Evolutionary conservation across 2,797 vertebrate genomes (phyloP).

Genomic region (Lycodopsis pacificus): DNA sequence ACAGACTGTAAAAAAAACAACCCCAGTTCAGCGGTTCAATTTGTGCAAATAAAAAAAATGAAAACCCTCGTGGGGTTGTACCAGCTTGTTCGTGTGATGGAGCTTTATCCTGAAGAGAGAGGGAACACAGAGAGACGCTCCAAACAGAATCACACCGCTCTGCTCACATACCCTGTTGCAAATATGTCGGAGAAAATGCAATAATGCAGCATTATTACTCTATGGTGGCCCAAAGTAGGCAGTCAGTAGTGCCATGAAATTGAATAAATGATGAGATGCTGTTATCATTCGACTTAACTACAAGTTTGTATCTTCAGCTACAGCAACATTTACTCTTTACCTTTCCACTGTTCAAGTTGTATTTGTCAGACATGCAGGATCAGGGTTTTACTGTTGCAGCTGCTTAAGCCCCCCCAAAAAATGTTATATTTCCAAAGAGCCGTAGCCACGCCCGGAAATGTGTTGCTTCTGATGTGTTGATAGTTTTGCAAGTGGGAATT

Average conservation of each 20-base stretch:
- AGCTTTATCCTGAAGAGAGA: slow-evolving; percentile 21
- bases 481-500: slow-evolving; percentile 22
- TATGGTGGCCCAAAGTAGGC: not conserved
- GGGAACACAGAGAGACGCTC: slow-evolving; percentile 26
- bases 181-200: not conserved
- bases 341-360: too few species aligned
- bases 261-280: not conserved
- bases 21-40: slow-evolving; percentile 15
- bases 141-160: slow-evolving; percentile 15
- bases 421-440: not conserved
- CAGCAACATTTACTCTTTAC: too few species aligned
- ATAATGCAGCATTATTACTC: not conserved
- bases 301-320: not conserved
- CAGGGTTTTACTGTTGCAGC: not conserved
- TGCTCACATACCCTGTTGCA: slow-evolving; percentile 12
- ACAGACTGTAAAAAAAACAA: not conserved
- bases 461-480: slow-evolving; percentile 5
- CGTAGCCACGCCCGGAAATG: not conserved
- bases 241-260: not conserved
- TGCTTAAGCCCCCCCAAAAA: not conserved
- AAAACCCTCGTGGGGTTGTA: slow-evolving; percentile 17
- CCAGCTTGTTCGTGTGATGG: slow-evolving; percentile 17
- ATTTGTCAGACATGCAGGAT: slow-evolving; percentile 11
- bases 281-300: not conserved
- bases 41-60: slow-evolving; percentile 31